Evolutionary conservation across 2,888 invertebrate species (phyloP), one percentile per base, ranked within the genome.

Genomic region (Chesias legatella): DNA sequence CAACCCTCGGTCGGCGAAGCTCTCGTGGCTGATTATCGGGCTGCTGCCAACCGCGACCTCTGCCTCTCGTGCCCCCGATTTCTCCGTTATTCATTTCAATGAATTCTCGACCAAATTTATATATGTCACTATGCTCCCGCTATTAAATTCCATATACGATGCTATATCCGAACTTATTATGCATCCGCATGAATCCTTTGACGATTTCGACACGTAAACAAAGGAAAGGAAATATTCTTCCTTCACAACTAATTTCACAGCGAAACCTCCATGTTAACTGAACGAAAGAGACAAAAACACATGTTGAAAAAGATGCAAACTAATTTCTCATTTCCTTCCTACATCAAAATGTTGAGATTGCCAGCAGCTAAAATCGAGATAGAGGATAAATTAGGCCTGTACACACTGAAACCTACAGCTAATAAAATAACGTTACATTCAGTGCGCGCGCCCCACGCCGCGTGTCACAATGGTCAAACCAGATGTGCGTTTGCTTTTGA

Each of bases 51-150:
- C 86, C 83, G 60, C 89, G 86, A 68, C 89, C 89, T 68, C 83
- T 82, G 64, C 88, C 85, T 73, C 86, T 79, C 42, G 85, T 68
- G 67, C 81, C 84, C 61, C 88, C 82, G 61, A 82, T 69, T 52
- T 89, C 88, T 60, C 88, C 88, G 85, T 89, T 88, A 76, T 86
- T 88, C 88, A 88, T 89, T 79, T 77, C 76, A 74, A 63, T 32
- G 43, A 33, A 33, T 44, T 33, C 10, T 22, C 36, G 42, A 40
- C 40, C 42, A 40, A 43, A 34, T 23, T 43, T 51, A 58, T 56
- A 53, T 65, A 40, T 59, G 44, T 56, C 43, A 52, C 53, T 52
- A 44, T 60, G 54, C 60, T 63, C 63, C 56, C 63, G 56, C 53
- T 63, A 68, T 58, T 49, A 59, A 71, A 69, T 80, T 74, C 77